phyloP scores from a whole-genome alignment of 2,797 vertebrate species.

The Smutsia gigantea region DNA sequence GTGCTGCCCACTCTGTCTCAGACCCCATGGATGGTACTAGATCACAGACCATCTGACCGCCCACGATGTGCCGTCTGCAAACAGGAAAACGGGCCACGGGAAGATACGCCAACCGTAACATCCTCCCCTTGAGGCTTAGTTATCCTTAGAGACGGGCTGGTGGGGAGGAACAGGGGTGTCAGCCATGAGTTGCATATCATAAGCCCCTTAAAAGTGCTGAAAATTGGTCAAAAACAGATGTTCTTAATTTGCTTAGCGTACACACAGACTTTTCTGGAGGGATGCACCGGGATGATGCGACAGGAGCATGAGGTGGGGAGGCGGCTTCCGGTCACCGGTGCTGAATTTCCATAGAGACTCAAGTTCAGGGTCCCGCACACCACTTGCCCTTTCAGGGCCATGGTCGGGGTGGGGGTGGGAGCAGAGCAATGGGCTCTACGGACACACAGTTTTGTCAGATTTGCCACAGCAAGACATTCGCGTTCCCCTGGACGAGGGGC shows the following conservation, averaged over 20 bases:
- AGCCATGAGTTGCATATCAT: rapidly evolving
- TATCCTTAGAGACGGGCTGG: background rate
- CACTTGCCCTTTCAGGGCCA: background rate
- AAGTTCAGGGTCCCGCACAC: too few relatives aligned
- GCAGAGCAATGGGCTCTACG: background rate
- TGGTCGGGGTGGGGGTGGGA: rapidly evolving
- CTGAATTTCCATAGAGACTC: too few relatives aligned
- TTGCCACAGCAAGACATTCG: too few relatives aligned
- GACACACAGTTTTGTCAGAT: background rate
- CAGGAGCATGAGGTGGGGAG: too few relatives aligned
- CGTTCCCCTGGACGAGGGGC: background rate
- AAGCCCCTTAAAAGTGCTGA: background rate
- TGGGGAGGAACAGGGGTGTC: rapidly evolving
- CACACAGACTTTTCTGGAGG: rapidly evolving
- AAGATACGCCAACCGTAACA: rapidly evolving
- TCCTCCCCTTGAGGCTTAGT: background rate
- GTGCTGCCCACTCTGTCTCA: background rate
- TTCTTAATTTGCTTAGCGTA: background rate
- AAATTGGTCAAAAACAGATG: too few relatives aligned
- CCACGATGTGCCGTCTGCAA: background rate
- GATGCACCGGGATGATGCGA: rapidly evolving
- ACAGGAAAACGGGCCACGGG: background rate
- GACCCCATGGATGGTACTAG: background rate
- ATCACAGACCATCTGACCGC: background rate
- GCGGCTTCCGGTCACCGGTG: background rate